Evolutionary conservation across 1,140 invertebrate species (phyloP).

Genomic region (Psilanteris sp.): DNA sequence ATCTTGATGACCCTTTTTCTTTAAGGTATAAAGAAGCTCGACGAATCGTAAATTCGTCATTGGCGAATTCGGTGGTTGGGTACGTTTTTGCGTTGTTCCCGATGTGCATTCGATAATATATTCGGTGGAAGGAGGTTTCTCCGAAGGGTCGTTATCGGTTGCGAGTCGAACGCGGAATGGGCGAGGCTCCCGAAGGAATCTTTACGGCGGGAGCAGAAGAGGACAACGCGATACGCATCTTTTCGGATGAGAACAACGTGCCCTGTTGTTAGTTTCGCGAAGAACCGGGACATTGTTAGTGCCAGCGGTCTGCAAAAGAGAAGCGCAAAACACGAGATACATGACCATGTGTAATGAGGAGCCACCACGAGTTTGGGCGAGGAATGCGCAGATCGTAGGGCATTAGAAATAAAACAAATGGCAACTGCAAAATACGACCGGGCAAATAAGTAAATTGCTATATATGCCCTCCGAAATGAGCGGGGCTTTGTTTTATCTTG

Average conservation of each 20-base stretch:
- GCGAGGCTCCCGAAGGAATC: constrained; percentile 45
- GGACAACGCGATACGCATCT: constrained; percentile 53
- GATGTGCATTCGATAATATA: constrained; percentile 44
- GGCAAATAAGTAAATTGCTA: constrained; percentile 13
- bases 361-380: constrained; percentile 23
- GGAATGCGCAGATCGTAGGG: constrained; percentile 16
- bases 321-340: constrained; percentile 49
- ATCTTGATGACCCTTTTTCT: neutral
- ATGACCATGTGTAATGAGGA: constrained; percentile 58
- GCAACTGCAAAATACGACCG: constrained; percentile 14
- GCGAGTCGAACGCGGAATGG: constrained; percentile 4
- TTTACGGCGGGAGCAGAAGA: constrained; percentile 42
- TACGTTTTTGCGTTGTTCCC: constrained; percentile 35
- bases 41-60: constrained; percentile 43
- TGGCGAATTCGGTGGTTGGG: constrained; percentile 16
- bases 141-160: constrained; percentile 40
- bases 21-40: constrained; percentile 4
- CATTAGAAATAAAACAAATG: constrained; percentile 5
- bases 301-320: constrained; percentile 21
- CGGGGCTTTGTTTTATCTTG: neutral
- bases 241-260: constrained; percentile 7
- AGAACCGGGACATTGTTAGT: constrained; percentile 4
- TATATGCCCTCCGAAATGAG: neutral
- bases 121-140: constrained; percentile 35
- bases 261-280: constrained; percentile 16